Evolutionary conservation across 2,113 vertebrate genomes (phyloP), one percentile per base, ranked within the genome.

Genomic region (Hemiprocne comata): DNA sequence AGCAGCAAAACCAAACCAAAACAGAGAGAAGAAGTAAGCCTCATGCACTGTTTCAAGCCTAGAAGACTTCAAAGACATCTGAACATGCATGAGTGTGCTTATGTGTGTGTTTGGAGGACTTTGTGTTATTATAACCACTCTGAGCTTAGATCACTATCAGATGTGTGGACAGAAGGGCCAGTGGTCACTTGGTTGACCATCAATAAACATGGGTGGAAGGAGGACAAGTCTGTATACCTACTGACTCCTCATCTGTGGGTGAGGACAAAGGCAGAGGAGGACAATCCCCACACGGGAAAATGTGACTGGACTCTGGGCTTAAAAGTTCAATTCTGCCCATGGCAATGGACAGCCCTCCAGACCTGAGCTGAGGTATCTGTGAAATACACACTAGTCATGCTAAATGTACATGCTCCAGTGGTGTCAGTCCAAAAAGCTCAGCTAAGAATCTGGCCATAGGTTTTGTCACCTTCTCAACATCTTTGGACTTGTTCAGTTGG

Each of bases 41-140:
- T 67, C 46, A 51, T 0, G 2, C 23, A 28, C 77, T 71, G 18
- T 61, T 33, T 75, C 25, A 33, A 79, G 54, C 15, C 46, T 48
- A 25, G 40, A n/a, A 28, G 31, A 89, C 13, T 91, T 92, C 95
- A 95, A 96, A 96, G 85, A 17, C 40, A 4, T 84, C 64, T 77
- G 80, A 18, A 42, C 20, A 34, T 24, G 34, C 12, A 7, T 7
- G 17, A 1, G 24, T 26, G 24, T 33, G 53, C 19, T 23, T 23
- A 13, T 18, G 53, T 44, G 57, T 61, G 64, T 28, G 61, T 64
- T n/a, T 57, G 38, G 57, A 94, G 81, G n/a, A 76, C 0, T 1
- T 9, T 2, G 36, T 51, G 64, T 19, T 82, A 17, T 7, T 31
- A 55, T 2, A 21, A 42, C 24, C 55, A 23, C 57, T 38, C 57